A percentile compares a stretch with the other conserved stretches of the same genome.
phyloP scores from a whole-genome alignment of 2,113 vertebrate species.

The Upupa epops region DNA sequence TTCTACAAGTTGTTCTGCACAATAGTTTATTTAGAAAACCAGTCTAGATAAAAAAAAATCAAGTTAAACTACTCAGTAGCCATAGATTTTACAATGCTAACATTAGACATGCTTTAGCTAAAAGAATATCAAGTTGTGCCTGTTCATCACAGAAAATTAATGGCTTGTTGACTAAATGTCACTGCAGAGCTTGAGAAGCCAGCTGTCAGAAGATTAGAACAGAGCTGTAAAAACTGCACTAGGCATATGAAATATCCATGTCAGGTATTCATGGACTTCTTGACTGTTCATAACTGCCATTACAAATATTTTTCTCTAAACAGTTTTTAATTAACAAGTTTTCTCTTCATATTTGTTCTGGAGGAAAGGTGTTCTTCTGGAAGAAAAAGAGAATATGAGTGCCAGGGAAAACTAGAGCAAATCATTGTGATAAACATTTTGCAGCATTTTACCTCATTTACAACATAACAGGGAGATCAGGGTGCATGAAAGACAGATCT shows the following conservation, averaged over 20 bases:
- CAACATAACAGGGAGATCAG: no score
- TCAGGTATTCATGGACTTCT: background rate
- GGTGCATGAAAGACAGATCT: no score
- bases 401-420: no score
- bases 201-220: background rate
- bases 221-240: background rate
- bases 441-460: no score
- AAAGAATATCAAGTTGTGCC: background rate
- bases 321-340: background rate
- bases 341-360: background rate
- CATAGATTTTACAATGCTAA: background rate
- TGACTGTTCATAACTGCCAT: background rate
- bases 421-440: no score
- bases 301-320: background rate
- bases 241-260: background rate
- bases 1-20: background rate
- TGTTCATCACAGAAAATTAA: background rate
- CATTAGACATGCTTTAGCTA: background rate
- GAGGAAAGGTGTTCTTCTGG: accelerated
- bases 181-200: background rate
- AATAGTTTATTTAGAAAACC: background rate
- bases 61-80: background rate
- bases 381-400: background rate
- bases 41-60: background rate
- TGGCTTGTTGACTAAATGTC: background rate